Evolutionary conservation across 1,140 invertebrate genomes (phyloP), one percentile per base, ranked within the genome.

Genomic region (Penaeus vannamei): DNA sequence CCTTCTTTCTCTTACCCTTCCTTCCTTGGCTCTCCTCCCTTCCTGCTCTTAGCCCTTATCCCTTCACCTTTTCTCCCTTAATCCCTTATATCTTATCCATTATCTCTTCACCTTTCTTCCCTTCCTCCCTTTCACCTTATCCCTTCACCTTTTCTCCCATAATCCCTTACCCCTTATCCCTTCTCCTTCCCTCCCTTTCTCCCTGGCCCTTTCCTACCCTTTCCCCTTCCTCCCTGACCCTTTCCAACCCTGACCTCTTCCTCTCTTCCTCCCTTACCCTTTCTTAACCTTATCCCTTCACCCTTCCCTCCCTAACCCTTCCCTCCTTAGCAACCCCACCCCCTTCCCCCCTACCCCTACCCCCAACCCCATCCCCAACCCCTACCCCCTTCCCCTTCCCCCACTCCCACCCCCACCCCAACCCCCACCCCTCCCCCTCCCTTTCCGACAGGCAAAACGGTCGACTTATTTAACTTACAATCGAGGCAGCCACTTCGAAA

Each of bases 171-270:
- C 42, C 8, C 26, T 61, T 26, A 59, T 32, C n/a, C 19, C 59
- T 59, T 14, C 59, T 22, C 61, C n/a, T 26, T 20, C 23, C 59
- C 53, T 60, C 59, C 59, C 53, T 60, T 59, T 61, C 80, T 59
- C 80, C 53, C n/a, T n/a, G n/a, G n/a, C 53, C 61, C 81, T 26
- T 26, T 53, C 26, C 64, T 64, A 69, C 83, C 64, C 23, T 85
- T 64, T 20, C 84, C 69, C 26, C 66, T 23, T 66, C 61, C 81
- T 83, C 81, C 60, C 81, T 83, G 26, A 36, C 60, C n/a, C 72
- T 77, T 42, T n/a, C 72, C 46, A 26, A 1, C 12, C 12, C n/a
- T 32, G 66, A 17, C 42, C 36, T 80, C 42, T 22, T 42, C 42
- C 42, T 1, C 3, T 22, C 22, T 32, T 42, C 77, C 42, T 32